These are phyloP conservation scores for Torymus texanus DNA, from an alignment of 2,888 invertebrate genomes.

Conservation along the genomic window DNA sequence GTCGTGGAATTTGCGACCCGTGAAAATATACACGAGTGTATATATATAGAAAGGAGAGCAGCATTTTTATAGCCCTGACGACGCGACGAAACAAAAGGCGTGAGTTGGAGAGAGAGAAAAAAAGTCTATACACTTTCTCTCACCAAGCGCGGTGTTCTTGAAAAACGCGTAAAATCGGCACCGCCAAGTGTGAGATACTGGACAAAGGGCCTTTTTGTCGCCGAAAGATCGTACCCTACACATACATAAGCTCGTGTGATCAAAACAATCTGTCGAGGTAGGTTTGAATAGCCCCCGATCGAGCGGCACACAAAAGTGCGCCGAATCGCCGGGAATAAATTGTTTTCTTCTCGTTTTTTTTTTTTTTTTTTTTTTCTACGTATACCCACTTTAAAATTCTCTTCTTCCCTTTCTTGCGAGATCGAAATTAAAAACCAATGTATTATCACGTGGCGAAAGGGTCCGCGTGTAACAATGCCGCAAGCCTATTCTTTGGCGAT, in stretches of 20 bases:
- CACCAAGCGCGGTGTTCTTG: slow-evolving; percentile 36
- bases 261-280: slow-evolving; percentile 64
- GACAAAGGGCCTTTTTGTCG: slow-evolving; percentile 64
- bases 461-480: too few relatives aligned
- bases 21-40: slow-evolving; percentile 45
- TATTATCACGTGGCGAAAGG: too few relatives aligned
- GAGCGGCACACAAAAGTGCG: slow-evolving; percentile 36
- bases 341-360: slow-evolving; percentile 21
- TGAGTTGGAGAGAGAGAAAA: neutral
- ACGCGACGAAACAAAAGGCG: slow-evolving; percentile 47
- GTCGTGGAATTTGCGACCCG: slow-evolving; percentile 61
- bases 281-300: slow-evolving; percentile 42
- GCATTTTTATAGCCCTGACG: slow-evolving; percentile 45
- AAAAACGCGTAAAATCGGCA: slow-evolving; percentile 51
- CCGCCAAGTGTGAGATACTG: slow-evolving; percentile 14
- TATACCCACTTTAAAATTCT: too few relatives aligned
- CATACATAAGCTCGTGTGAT: slow-evolving; percentile 49
- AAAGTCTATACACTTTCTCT: slow-evolving; percentile 46
- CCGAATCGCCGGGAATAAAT: slow-evolving; percentile 50
- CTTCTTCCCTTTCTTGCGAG: too few relatives aligned
- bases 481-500: too few relatives aligned
- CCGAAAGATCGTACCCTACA: slow-evolving; percentile 51
- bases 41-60: slow-evolving; percentile 33
- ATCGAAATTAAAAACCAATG: too few relatives aligned
- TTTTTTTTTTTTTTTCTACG: too few relatives aligned